These are phyloP conservation scores for Bos indicus DNA, from an alignment of 2,113 vertebrate genomes.

Conservation along the genomic window DNA sequence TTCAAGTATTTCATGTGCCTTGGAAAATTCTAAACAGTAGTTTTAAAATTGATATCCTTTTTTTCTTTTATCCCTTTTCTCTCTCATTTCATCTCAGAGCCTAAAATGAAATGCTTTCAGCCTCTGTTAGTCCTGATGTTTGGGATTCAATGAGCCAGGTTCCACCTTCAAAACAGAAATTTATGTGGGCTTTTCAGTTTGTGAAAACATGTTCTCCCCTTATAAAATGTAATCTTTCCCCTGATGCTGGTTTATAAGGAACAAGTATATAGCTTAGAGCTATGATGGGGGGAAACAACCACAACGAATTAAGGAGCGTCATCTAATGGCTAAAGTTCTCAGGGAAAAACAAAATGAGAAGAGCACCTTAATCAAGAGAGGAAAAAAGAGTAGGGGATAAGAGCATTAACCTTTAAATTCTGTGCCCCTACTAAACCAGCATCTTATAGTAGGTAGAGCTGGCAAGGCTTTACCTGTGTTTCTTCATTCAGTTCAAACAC, in stretches of 20 bases:
- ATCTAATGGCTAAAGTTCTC: neutral
- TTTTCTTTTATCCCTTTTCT: neutral
- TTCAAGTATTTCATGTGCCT: constrained; percentile 60
- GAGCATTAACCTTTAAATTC: neutral
- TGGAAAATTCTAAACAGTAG: constrained; percentile 24
- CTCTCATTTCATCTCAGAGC: neutral
- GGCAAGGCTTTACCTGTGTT: neutral
- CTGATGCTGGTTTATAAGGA: neutral
- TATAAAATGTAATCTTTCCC: neutral
- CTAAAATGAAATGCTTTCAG: neutral
- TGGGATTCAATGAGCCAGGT: neutral
- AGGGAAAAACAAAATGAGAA: neutral
- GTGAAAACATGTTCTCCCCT: neutral
- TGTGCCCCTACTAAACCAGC: neutral
- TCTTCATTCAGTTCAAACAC: neutral
- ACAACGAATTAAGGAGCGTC: neutral
- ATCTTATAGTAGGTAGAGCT: neutral
- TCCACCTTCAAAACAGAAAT: neutral
- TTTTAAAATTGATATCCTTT: neutral
- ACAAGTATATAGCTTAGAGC: neutral
- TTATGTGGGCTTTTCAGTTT: neutral
- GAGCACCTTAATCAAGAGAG: constrained; percentile 42
- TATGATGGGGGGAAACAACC: fast-evolving
- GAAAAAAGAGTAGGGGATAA: neutral
- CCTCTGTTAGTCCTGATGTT: neutral